Conservation (phyloP, 92 coral and sea anemone species). For the Epizoanthus rinbou region DNA sequence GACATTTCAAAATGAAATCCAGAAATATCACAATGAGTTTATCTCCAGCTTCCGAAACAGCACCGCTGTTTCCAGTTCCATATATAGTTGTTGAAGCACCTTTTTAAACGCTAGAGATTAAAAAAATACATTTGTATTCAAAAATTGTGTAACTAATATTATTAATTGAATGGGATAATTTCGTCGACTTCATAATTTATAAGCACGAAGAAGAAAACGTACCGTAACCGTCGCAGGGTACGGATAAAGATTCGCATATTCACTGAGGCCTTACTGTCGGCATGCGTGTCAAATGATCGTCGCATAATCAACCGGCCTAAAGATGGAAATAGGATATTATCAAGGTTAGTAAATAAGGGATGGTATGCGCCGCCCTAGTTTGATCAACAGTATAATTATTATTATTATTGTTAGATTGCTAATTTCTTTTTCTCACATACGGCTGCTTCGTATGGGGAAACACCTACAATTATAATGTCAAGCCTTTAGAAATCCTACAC, state of each 20-base stretch:
- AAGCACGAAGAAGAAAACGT: neutral
- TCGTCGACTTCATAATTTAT: neutral
- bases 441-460: no score
- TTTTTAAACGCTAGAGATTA: no score
- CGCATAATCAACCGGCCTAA: conserved; percentile 19
- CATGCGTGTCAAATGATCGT: conserved; percentile 26
- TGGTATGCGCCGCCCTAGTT: neutral
- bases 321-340: neutral
- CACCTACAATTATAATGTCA: no score
- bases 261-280: neutral
- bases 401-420: no score
- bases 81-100: no score
- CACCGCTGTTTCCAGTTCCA: no score
- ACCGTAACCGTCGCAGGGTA: conserved; percentile 27
- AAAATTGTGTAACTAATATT: no score
- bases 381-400: neutral
- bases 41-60: no score
- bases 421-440: no score
- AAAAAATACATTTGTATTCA: no score
- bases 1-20: neutral
- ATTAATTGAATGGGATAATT: neutral
- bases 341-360: neutral
- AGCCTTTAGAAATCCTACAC: no score
- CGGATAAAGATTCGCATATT: neutral
- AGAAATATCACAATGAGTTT: neutral